These are phyloP conservation scores for Mongoloraphidia duomilia DNA, from an alignment of 2,888 invertebrate species.

Conservation along the genomic window DNA sequence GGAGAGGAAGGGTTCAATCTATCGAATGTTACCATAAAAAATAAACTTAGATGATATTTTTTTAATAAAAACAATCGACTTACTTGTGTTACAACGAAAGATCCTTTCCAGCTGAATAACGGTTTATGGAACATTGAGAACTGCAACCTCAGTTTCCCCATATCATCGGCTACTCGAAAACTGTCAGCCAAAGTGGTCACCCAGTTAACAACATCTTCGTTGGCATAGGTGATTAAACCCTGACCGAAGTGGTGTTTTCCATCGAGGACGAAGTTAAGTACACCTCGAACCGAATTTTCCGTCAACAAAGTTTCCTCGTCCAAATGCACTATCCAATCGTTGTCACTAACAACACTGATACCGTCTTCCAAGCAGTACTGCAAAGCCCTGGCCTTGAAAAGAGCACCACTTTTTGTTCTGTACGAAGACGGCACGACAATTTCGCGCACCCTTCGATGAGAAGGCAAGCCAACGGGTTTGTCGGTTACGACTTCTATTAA, in stretches of 20 bases:
- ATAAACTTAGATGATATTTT: no score
- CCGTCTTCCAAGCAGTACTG: slow-evolving; percentile 90
- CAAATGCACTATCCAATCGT: slow-evolving; percentile 93
- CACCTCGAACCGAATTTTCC: slow-evolving; percentile 77
- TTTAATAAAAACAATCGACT: slow-evolving; percentile 18
- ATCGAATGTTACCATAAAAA: no score
- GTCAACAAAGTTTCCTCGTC: slow-evolving; percentile 94
- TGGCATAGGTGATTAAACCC: slow-evolving; percentile 90
- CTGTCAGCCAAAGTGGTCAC: slow-evolving; percentile 91
- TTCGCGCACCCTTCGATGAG: slow-evolving; percentile 69
- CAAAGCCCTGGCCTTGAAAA: slow-evolving; percentile 87
- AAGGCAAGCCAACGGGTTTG: slow-evolving; percentile 61
- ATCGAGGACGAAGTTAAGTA: slow-evolving; percentile 87
- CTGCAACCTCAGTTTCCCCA: slow-evolving; percentile 90
- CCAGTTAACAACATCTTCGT: slow-evolving; percentile 94
- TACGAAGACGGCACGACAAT: slow-evolving; percentile 79
- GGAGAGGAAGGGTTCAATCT: no score
- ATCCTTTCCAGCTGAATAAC: slow-evolving; percentile 95
- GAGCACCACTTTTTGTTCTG: slow-evolving; percentile 77
- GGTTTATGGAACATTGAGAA: slow-evolving; percentile 90
- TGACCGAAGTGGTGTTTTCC: slow-evolving; percentile 94
- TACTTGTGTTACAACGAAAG: slow-evolving; percentile 93
- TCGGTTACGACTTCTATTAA: slow-evolving; percentile 93
- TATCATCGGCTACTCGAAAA: slow-evolving; percentile 91
- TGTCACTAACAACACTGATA: slow-evolving; percentile 70